Conservation (phyloP, 2,113 vertebrate species). For the Stigmatopora argus region DNA sequence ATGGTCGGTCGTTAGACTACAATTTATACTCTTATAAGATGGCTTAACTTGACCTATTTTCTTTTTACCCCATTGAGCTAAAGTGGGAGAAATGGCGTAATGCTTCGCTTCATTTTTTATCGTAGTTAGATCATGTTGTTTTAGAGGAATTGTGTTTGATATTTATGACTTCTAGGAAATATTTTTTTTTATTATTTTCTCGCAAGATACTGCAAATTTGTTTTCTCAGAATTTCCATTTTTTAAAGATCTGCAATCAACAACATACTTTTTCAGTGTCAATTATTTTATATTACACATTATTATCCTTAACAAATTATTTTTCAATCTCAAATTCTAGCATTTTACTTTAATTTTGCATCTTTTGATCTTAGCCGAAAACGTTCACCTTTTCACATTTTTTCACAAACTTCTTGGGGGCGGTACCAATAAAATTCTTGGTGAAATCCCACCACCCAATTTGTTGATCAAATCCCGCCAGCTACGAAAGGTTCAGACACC, state of each 20-base stretch:
- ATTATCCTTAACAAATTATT: too few relatives aligned
- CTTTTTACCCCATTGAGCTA: not conserved
- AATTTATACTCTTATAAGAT: not conserved
- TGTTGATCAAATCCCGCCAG: not conserved
- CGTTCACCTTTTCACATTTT: too few relatives aligned
- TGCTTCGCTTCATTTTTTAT: too few relatives aligned
- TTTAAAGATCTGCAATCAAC: not conserved
- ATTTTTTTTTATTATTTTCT: not conserved
- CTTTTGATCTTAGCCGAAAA: not conserved
- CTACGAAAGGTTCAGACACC: not conserved
- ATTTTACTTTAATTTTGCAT: not conserved
- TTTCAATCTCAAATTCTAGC: not conserved
- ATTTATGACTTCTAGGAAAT: not conserved
- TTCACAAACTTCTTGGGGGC: not conserved
- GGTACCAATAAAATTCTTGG: too few relatives aligned
- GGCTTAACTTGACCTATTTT: not conserved
- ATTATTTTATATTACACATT: too few relatives aligned
- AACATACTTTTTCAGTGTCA: too few relatives aligned
- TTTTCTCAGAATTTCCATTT: not conserved
- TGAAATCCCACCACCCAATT: not conserved
- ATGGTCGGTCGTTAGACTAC: not conserved
- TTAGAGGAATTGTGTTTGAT: too few relatives aligned
- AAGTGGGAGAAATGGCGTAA: not conserved
- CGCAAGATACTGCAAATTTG: too few relatives aligned
- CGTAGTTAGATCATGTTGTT: too few relatives aligned